Conservation (phyloP, 2,797 vertebrate species). For the Notolepis coatsorum region DNA sequence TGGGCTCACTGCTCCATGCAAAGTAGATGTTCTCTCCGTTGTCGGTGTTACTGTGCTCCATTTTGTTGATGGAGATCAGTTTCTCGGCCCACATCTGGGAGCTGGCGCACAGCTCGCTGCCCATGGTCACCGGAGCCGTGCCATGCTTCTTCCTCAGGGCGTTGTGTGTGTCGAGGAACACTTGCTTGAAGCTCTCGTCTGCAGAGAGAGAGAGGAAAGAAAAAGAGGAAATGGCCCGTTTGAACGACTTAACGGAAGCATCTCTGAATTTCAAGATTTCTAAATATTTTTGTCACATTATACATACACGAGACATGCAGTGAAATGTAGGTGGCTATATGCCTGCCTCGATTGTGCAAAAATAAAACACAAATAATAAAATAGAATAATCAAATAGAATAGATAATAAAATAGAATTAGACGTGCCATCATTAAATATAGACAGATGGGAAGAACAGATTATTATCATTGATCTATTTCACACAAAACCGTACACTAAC, state of each 20-base stretch:
- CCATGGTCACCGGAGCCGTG: conserved; percentile 47
- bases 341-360: not conserved
- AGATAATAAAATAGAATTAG: not conserved
- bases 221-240: not conserved
- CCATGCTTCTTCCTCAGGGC: conserved; percentile 61
- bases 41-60: conserved; percentile 53
- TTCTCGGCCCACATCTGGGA: conserved; percentile 76
- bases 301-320: not conserved
- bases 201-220: not conserved
- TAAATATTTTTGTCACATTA: not conserved
- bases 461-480: not conserved
- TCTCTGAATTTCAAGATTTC: not conserved
- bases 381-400: not conserved
- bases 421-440: not conserved
- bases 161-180: conserved; percentile 76
- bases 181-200: conserved; percentile 63
- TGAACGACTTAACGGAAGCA: too few relatives aligned
- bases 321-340: not conserved
- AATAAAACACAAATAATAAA: not conserved
- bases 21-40: conserved; percentile 76
- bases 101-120: conserved; percentile 24
- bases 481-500: conserved; percentile 41
- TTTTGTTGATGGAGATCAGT: conserved; percentile 5
- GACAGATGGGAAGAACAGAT: not conserved
- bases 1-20: conserved; percentile 19